phyloP scores from a whole-genome alignment of 2,797 vertebrate genomes.

The Odontamblyopus lacepedii region DNA sequence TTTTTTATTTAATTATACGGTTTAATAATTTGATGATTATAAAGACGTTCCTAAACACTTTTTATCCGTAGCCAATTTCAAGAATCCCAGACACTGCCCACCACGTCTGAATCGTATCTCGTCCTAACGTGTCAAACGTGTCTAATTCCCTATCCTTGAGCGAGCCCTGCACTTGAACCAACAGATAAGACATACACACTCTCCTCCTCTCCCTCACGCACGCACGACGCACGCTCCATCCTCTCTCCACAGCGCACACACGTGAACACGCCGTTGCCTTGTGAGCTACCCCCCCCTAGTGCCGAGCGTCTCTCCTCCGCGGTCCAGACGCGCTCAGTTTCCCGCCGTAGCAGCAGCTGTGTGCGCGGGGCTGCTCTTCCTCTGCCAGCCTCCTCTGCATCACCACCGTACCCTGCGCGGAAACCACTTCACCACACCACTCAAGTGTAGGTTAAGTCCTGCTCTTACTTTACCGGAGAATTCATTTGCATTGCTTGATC shows the following conservation, averaged over 20 bases:
- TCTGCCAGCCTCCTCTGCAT: conserved; percentile 24
- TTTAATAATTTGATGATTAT: not conserved
- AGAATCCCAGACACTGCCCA: not conserved
- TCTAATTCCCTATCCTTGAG: not conserved
- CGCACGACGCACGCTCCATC: not conserved
- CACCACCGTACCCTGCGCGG: not conserved
- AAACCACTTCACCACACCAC: too few species aligned
- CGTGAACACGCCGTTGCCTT: conserved; percentile 64
- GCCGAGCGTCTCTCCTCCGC: conserved; percentile 57
- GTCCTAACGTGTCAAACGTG: not conserved
- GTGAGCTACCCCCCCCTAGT: conserved; percentile 81
- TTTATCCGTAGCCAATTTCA: not conserved
- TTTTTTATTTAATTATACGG: too few species aligned
- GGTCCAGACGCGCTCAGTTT: conserved; percentile 71
- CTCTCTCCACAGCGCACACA: conserved; percentile 51
- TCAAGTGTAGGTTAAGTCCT: conserved; percentile 12
- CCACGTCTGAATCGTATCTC: conserved; percentile 4
- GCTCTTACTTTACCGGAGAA: conserved; percentile 20
- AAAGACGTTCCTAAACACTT: not conserved
- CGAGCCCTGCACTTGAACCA: conserved; percentile 35
- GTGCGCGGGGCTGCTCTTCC: conserved; percentile 41
- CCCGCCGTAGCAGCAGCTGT: conserved; percentile 29
- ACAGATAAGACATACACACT: conserved; percentile 8
- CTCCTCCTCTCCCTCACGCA: not conserved
- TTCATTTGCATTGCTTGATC: not conserved